Evolutionary conservation across 2,888 invertebrate genomes (phyloP), one percentile per base, ranked within the genome.

Genomic region (Sympetrum striolatum): DNA sequence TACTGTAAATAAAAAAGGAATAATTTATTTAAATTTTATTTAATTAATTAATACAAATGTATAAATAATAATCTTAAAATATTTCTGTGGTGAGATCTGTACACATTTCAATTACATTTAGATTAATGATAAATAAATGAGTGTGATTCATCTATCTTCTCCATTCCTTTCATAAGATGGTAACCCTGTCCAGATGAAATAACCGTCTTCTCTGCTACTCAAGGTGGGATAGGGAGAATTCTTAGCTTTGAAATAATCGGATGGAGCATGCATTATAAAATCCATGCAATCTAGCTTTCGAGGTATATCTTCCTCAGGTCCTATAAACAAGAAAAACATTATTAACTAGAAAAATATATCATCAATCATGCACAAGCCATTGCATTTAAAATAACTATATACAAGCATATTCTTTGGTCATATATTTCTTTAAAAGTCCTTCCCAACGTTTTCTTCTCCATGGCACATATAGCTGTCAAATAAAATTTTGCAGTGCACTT

Each of bases 251-350:
- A 96, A 98, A 94, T 98, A 98, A 93, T 98, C 98, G 0, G 98
- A 98, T 0, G 98, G 98, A 0, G 98, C 98, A 93, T 98, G 98
- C 97, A 98, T 98, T 31, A 98, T 96, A 94, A 98, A 98, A 93
- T 98, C 97, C 96, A 98, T 96, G 92, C 96, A 97, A 53, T 97
- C 97, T 90, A 98, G 94, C 93, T 96, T 97, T 10, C 98, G 95
- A 0, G 98, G 97, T 2, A 98, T 94, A 92, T 98, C 98, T 94
- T 98, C 98, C 93, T 98, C 98, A 0, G 98, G 98, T 3, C 98
- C 97, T 96, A 93, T 79, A 93, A 90, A 90, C 86, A 31, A 91
- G 44, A 81, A n/a, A 39, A 64, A 91, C 90, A 91, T 86, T 37
- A 64, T 39, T 92, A 91, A 64, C 79, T 22, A 1, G 10, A 58